Percentiles rank a stretch among this genome's conserved stretches.
phyloP scores from a whole-genome alignment of 2,797 vertebrate genomes.

The Champsocephalus esox region DNA sequence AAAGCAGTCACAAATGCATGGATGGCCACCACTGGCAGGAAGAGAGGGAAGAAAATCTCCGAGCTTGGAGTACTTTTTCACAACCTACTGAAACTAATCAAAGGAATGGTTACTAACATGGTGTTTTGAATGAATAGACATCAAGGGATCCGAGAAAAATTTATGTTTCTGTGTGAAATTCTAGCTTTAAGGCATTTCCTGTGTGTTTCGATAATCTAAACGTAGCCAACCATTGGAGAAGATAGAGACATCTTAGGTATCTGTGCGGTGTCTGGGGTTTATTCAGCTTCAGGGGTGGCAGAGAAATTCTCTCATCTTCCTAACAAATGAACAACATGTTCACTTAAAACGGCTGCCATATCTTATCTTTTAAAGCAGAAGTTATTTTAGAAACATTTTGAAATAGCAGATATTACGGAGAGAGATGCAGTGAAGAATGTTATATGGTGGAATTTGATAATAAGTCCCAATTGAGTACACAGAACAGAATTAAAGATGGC shows the following conservation, averaged over 20 bases:
- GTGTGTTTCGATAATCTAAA: conserved; percentile 22
- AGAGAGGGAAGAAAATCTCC: conserved; percentile 15
- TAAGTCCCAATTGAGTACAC: background rate
- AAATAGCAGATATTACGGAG: no score
- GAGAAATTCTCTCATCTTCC: conserved; percentile 10
- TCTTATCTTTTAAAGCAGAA: no score
- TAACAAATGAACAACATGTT: background rate
- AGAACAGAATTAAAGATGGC: background rate
- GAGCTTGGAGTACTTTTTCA: conserved; percentile 35
- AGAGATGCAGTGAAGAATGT: background rate
- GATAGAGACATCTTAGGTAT: background rate
- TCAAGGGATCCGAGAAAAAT: conserved; percentile 32
- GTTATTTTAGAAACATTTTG: no score
- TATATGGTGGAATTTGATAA: background rate
- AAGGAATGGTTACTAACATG: conserved; percentile 27
- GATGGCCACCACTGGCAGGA: conserved; percentile 32
- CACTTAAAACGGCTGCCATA: background rate
- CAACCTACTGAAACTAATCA: conserved; percentile 50
- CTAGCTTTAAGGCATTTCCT: conserved; percentile 6
- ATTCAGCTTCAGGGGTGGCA: background rate
- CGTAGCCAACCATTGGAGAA: conserved; percentile 14
- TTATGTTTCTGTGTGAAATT: conserved; percentile 43
- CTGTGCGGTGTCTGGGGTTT: background rate
- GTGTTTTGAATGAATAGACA: conserved; percentile 11
- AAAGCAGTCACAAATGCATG: conserved; percentile 74